These are phyloP conservation scores for Mystacides longicornis DNA, from an alignment of 2,888 invertebrate genomes.

Conservation along the genomic window DNA sequence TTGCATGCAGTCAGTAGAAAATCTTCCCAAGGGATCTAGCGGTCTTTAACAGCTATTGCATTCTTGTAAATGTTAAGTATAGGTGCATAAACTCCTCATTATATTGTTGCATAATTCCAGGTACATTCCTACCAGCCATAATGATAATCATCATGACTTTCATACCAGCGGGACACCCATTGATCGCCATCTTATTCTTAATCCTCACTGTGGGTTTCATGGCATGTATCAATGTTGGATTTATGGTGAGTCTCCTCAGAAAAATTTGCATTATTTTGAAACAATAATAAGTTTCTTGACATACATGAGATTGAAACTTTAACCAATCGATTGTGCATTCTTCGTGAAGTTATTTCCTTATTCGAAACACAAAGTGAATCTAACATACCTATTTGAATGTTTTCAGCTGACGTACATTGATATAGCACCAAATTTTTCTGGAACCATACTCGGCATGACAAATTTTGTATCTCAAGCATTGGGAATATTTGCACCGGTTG, in stretches of 20 bases:
- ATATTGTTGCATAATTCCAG: constrained; percentile 31
- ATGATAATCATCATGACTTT: constrained; percentile 55
- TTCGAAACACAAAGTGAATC: no score
- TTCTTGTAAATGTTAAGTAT: no score
- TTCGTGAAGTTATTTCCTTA: no score
- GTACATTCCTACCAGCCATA: constrained; percentile 54
- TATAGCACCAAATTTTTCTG: constrained; percentile 73
- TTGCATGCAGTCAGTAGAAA: no score
- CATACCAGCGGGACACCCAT: constrained; percentile 25
- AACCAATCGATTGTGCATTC: no score
- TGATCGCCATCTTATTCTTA: constrained; percentile 52
- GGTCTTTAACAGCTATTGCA: no score
- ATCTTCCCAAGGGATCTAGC: no score
- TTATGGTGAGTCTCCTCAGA: constrained; percentile 47
- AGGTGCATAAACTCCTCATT: no score
- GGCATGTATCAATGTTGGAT: constrained; percentile 59
- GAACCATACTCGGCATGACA: constrained; percentile 76
- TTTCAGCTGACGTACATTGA: constrained; percentile 69
- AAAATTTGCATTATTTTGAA: no score
- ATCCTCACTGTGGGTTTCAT: constrained; percentile 60
- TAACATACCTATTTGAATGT: not conserved
- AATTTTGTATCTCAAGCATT: constrained; percentile 67
- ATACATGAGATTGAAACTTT: no score
- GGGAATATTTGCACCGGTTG: constrained; percentile 63
- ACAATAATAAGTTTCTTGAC: no score